Percentiles rank a stretch among this genome's conserved stretches.
phyloP scores from a whole-genome alignment of 2,797 vertebrate genomes.

The Alectoris magna region DNA sequence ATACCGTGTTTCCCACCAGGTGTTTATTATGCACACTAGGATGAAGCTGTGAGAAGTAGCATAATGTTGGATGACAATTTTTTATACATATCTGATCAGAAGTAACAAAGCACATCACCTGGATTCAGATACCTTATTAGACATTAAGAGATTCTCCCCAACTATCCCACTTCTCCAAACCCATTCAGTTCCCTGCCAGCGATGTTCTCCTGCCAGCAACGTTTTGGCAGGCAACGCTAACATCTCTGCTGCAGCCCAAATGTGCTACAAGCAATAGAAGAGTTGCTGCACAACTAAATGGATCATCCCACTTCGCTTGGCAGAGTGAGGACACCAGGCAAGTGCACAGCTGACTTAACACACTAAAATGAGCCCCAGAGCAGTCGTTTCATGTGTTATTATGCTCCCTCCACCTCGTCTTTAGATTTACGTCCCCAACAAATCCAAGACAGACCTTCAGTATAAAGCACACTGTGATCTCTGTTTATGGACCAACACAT shows the following conservation, averaged over 20 bases:
- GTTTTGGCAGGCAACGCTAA: background rate
- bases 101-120: background rate
- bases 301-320: background rate
- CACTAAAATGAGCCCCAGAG: background rate
- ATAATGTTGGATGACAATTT: background rate
- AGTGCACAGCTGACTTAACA: background rate
- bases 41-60: background rate
- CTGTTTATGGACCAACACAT: background rate
- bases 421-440: background rate
- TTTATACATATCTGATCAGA: background rate
- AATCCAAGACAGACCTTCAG: background rate
- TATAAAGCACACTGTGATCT: background rate
- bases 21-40: background rate
- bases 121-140: background rate
- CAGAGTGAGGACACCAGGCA: rapidly evolving
- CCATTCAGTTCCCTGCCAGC: background rate
- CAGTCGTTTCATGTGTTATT: background rate
- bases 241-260: background rate
- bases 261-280: background rate
- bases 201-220: background rate
- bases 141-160: background rate
- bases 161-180: background rate
- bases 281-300: background rate
- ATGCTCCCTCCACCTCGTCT: background rate
- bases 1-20: background rate